Evolutionary conservation across 2,113 vertebrate genomes (phyloP), one percentile per base, ranked within the genome.

Genomic region (Oryzias javanicus): DNA sequence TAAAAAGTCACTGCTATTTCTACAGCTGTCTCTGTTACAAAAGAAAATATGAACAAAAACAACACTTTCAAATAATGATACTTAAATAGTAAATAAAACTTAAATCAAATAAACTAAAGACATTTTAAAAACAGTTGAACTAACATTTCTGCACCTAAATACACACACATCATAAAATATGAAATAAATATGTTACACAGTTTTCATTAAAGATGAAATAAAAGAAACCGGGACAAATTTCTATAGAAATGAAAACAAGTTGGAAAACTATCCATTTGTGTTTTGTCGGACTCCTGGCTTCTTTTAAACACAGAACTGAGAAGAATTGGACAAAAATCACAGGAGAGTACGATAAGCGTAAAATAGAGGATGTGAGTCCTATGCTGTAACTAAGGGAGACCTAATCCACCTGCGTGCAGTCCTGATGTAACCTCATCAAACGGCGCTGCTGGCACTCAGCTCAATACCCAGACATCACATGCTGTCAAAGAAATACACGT

Each of bases 401-500:
- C 8, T 35, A 35, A 35, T 10, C 14, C 16, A 20, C 12, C 73
- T 55, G 15, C 7, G 4, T 48, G 14, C 35, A n/a, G 42, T 17
- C 27, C 16, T 47, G 35, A 3, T 20, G 5, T 47, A 19, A 22
- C 10, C 18, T 53, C 16, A 40, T 67, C 49, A 54, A 64, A 51
- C 49, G 40, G 47, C 1, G 47, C 0, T 49, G 55, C 5, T 55
- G 52, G 45, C 55, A 67, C 52, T 53, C 53, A n/a, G n/a, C 8
- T 67, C 35, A 42, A 78, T 75, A 70, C 50, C 64, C 18, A 24
- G 25, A 68, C 3, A 47, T 62, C 74, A 80, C 58, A 56, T 67
- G 63, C 63, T 25, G 15, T 54, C 22, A 27, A 64, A 17, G 35
- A 6, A 55, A 41, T 53, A 10, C 40, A 60, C 50, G 3, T 15